Conservation (phyloP, 2,888 invertebrate species). For the Cosmopolites sordidus region DNA sequence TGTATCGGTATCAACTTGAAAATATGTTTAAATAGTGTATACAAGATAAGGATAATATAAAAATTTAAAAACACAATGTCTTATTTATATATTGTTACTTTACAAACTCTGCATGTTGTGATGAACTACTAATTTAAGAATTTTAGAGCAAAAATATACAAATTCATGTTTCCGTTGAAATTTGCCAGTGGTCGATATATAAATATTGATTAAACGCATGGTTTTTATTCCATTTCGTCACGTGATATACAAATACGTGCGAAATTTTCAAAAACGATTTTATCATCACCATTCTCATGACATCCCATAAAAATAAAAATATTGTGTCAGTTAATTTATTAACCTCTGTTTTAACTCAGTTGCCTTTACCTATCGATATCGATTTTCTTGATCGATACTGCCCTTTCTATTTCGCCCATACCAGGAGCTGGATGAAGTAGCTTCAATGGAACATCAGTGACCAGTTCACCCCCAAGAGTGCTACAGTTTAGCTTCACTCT, state of each 20-base stretch:
- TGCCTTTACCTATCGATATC: slow-evolving; percentile 62
- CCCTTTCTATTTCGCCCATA: slow-evolving; percentile 67
- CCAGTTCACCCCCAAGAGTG: slow-evolving; percentile 82
- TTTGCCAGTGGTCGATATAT: no score
- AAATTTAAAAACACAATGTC: background rate
- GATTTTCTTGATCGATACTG: slow-evolving; percentile 76
- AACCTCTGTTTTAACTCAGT: no score
- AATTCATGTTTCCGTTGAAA: no score
- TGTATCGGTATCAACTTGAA: no score
- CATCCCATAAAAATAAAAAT: slow-evolving; percentile 54
- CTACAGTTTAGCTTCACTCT: slow-evolving; percentile 86
- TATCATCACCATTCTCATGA: slow-evolving; percentile 86
- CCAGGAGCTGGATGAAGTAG: slow-evolving; percentile 83
- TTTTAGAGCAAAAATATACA: no score
- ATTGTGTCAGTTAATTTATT: no score
- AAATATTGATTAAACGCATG: no score
- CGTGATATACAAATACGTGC: slow-evolving; percentile 85
- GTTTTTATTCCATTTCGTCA: slow-evolving; percentile 63
- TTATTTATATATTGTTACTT: background rate
- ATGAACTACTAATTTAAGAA: slow-evolving; percentile 13
- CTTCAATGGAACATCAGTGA: slow-evolving; percentile 88
- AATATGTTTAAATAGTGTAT: background rate
- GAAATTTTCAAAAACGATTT: slow-evolving; percentile 97
- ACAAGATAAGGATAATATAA: background rate
- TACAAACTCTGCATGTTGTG: slow-evolving; percentile 19